Evolutionary conservation across 35 echinoderm and acorn worm genomes (phyloP), one percentile per base, ranked within the genome.

Genomic region (Holothuria glaberrima): DNA sequence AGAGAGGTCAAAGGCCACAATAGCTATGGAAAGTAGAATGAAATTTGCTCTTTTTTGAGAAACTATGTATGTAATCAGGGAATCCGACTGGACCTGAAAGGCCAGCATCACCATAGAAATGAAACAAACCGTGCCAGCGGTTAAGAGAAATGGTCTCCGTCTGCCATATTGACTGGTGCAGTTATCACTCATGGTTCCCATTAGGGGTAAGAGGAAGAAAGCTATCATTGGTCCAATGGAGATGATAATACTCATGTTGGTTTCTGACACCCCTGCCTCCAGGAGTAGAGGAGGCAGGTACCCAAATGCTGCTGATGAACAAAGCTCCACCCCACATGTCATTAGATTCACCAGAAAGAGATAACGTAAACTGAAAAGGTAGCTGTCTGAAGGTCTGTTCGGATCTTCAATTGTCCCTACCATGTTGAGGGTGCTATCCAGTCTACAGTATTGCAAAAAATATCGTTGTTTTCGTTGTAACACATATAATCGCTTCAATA

Each of bases 241-340:
- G 91, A 99, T 99, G 32, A 99, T 85, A n/a, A 90, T 85, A 48
- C 97, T 95, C 97, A 99, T 99, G 24, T 30, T 38, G 28, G 90
- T 94, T 80, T 99, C 97, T 4, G 97, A 94, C 66, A 93, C 91
- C 14, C 97, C 97, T 26, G 91, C 88, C 77, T 99, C 93, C 19
- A 99, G 84, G 18, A 99, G 88, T 63, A 99, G 71, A 16, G 97
- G 97, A 16, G 97, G 97, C 0, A 99, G 93, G 52, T 99, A 99
- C n/a, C 97, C 89, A 71, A 99, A 99, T 5, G 97, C 93, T 9
- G 97, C 97, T 9, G 97, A 99, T 9, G 93, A 78, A 71, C 97
- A 99, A 21, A 99, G 69, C 59, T 99, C 97, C 22, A 94, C 77
- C 28, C 97, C 92, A 35, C 91, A 99, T 22, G 93, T 99, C 82